These are phyloP conservation scores for Rhea americana DNA, from an alignment of 2,113 vertebrate genomes.

Conservation along the genomic window DNA sequence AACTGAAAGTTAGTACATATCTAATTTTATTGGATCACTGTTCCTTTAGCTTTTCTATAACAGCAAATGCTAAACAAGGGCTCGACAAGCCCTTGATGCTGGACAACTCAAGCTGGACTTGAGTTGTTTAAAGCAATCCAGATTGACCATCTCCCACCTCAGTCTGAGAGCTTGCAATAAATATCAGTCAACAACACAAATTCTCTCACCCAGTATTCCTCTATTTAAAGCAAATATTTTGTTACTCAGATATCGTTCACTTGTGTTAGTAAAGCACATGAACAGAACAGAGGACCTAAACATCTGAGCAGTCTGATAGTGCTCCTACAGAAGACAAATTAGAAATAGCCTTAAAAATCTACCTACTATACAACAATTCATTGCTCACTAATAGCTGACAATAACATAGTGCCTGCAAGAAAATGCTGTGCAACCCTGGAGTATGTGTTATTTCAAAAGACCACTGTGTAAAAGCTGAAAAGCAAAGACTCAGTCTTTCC, in stretches of 20 bases:
- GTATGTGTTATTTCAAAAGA: background rate
- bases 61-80: background rate
- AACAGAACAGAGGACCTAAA: background rate
- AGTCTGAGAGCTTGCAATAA: background rate
- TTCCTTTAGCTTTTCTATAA: background rate
- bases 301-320: background rate
- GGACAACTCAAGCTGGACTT: background rate
- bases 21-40: background rate
- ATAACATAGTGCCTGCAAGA: background rate
- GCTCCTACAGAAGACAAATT: background rate
- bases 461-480: background rate
- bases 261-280: background rate
- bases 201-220: background rate
- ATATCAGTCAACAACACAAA: background rate
- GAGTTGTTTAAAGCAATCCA: background rate
- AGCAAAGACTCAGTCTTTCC: background rate
- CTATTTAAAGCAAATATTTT: background rate
- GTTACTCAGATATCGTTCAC: background rate
- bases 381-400: background rate
- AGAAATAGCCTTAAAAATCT: background rate
- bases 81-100: background rate
- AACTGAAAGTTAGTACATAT: background rate
- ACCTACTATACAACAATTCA: background rate
- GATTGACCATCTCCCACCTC: background rate
- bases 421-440: background rate